Conservation (phyloP, 2,797 vertebrate species). For the Eleutherodactylus coqui region DNA sequence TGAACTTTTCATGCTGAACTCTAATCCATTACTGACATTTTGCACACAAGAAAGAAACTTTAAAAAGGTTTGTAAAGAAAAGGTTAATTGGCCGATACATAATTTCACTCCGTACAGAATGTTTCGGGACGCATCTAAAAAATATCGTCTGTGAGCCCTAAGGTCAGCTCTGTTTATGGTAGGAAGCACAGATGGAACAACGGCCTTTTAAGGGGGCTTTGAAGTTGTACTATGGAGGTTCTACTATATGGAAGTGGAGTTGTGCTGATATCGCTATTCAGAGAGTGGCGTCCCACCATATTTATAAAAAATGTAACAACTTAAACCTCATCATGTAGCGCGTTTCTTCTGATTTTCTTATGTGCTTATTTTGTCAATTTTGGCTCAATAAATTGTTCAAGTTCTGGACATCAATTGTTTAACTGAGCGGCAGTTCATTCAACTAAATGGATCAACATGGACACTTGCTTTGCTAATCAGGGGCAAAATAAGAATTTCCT, state of each 20-base stretch:
- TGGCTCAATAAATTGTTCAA: not conserved
- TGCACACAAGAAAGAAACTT: not conserved
- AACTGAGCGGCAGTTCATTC: too few relatives aligned
- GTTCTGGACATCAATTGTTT: not conserved
- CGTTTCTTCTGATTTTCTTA: not conserved
- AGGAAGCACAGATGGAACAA: not conserved
- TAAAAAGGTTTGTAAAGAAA: slow-evolving; percentile 25
- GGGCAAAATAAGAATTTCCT: too few relatives aligned
- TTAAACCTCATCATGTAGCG: not conserved
- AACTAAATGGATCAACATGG: too few relatives aligned
- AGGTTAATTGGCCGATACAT: slow-evolving; percentile 17
- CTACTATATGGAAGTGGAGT: not conserved
- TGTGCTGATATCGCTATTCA: not conserved
- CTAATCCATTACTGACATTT: slow-evolving; percentile 28
- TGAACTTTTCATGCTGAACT: slow-evolving; percentile 30
- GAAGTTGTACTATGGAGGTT: not conserved
- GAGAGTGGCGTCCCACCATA: not conserved
- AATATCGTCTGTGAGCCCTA: not conserved
- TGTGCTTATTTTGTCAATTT: not conserved
- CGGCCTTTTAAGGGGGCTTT: too few relatives aligned
- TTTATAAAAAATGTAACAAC: too few relatives aligned
- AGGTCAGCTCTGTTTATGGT: not conserved
- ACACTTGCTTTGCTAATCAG: too few relatives aligned
- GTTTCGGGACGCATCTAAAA: not conserved
- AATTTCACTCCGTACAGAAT: not conserved